A percentile compares a stretch with the other conserved stretches of the same genome.
Evolutionary conservation across 2,888 invertebrate species (phyloP).

Genomic region (Branchellion lobata): DNA sequence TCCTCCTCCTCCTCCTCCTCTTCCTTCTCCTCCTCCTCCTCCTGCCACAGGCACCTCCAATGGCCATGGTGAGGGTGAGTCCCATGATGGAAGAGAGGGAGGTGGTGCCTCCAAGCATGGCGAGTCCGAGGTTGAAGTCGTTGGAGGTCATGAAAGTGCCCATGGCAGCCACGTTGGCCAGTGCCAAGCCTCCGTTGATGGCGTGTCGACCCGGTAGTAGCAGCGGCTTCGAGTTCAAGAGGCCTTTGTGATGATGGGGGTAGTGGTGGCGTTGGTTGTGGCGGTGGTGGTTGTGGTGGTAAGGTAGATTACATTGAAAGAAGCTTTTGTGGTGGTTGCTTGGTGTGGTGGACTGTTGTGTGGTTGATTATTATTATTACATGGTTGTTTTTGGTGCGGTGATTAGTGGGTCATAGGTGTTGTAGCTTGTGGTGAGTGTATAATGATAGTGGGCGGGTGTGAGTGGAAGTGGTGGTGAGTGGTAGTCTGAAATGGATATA

Average conservation of each 20-base stretch:
- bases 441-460: too few species aligned
- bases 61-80: conserved; percentile 81
- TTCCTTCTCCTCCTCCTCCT: neutral
- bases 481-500: too few species aligned
- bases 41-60: conserved; percentile 70
- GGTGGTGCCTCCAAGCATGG: conserved; percentile 75
- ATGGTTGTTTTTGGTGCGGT: too few species aligned
- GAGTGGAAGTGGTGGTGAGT: too few species aligned
- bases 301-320: too few species aligned
- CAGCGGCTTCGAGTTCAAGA: conserved; percentile 77
- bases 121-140: conserved; percentile 71
- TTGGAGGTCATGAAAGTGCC: conserved; percentile 70
- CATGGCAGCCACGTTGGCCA: conserved; percentile 75
- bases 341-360: too few species aligned
- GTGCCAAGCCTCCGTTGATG: conserved; percentile 72
- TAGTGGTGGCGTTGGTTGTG: too few species aligned
- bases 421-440: too few species aligned
- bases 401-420: too few species aligned
- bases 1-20: neutral
- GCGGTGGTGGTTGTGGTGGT: conserved; percentile 60
- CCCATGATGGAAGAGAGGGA: conserved; percentile 79
- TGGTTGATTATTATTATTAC: too few species aligned
- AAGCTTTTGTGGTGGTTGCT: too few species aligned
- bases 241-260: conserved; percentile 61
- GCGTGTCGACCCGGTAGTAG: conserved; percentile 79